Evolutionary conservation across 2,797 vertebrate genomes (phyloP), one percentile per base, ranked within the genome.

Genomic region (Falco berigora): DNA sequence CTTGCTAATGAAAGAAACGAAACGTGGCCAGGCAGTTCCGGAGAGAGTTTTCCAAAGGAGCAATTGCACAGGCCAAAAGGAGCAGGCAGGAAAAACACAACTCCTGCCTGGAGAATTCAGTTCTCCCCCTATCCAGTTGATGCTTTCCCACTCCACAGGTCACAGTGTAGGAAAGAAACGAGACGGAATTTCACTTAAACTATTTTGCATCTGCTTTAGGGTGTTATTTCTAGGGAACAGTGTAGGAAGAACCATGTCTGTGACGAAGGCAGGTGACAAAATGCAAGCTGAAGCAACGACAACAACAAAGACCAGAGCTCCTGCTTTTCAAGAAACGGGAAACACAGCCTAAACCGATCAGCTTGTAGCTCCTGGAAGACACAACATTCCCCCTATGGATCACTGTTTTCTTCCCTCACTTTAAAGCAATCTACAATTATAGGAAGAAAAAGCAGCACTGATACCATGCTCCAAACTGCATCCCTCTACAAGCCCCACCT

Each of bases 31-130:
- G 76, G 21, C 24, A 5, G 78, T 38, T 85, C 72, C 74, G 18
- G 77, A 5, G 77, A 83, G 63, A 82, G 47, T 20, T 46, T 8
- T 58, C 44, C 11, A 32, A 53, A 95, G 73, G 1, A 38, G 68
- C 58, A 34, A 10, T 23, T 9, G 21, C 67, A 66, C 6, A 8
- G 90, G 56, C 55, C 63, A 58, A 50, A 20, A 69, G 78, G 78
- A 84, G 55, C 81, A 66, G 81, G 86, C 62, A 86, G 63, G 75
- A 86, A 90, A 96, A 83, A 68, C 64, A 32, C 85, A 34, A 28
- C 42, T 76, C 72, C 86, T 86, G 78, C 66, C 61, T 40, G 78
- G 49, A 47, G 81, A 32, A 5, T 10, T 28, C 62, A 9, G 50
- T 24, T 44, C 86, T 59, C 12, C 50, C 69, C 82, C 32, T 17